phyloP scores from a whole-genome alignment of 92 coral and sea anemone genomes.

The Umimayanthus kanabou region DNA sequence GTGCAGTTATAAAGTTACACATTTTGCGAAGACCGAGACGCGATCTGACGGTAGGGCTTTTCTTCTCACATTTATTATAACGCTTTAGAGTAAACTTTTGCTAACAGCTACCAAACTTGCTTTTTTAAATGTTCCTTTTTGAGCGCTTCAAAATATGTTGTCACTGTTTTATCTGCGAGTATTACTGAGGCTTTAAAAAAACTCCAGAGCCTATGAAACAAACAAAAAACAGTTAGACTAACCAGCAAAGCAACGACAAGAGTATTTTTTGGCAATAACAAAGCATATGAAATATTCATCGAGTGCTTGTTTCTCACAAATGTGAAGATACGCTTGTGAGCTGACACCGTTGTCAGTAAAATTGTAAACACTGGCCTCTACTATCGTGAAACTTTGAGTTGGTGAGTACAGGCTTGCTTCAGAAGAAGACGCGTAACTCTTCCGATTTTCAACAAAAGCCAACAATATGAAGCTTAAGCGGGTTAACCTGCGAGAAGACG shows the following conservation, averaged over 20 bases:
- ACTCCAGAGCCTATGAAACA: neutral
- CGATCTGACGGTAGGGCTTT: neutral
- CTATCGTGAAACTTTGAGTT: neutral
- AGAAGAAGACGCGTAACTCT: neutral
- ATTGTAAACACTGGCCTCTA: neutral
- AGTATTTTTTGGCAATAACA: constrained; percentile 48
- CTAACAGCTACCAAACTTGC: neutral
- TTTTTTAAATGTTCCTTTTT: too few species aligned
- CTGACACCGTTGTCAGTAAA: neutral
- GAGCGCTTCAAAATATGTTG: too few species aligned
- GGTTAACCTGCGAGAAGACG: neutral
- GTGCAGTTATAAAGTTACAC: neutral
- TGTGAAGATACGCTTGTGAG: neutral
- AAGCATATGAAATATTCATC: constrained; percentile 58
- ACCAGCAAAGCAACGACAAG: neutral
- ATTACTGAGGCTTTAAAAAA: neutral
- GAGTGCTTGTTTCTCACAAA: constrained; percentile 33
- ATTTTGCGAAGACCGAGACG: neutral
- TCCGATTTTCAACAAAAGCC: neutral
- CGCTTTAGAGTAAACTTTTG: neutral
- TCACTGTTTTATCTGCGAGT: neutral
- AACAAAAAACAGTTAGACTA: neutral
- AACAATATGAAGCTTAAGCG: neutral
- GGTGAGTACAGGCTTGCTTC: neutral
- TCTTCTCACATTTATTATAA: neutral